Evolutionary conservation across 1,140 invertebrate species (phyloP).

Genomic region (Hermetia illucens): DNA sequence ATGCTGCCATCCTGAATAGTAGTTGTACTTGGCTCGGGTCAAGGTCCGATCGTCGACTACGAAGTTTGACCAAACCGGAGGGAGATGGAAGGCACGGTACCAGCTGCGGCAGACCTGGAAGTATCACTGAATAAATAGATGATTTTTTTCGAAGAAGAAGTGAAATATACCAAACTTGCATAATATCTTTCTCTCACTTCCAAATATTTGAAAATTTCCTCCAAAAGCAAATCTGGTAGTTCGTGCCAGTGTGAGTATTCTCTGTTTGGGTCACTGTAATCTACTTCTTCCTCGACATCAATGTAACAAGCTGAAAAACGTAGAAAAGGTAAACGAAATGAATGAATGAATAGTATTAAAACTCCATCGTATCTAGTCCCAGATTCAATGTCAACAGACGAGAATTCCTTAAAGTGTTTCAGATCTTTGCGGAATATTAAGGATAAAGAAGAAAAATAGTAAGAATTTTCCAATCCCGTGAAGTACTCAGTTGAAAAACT

Average conservation of each 20-base stretch:
- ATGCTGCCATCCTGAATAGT: constrained; percentile 71
- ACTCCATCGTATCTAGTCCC: not conserved
- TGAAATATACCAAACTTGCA: constrained; percentile 51
- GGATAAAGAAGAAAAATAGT: no score
- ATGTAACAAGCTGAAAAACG: constrained; percentile 39
- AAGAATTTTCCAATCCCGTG: no score
- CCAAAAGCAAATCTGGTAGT: constrained; percentile 61
- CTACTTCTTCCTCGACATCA: constrained; percentile 38
- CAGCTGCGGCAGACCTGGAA: constrained; percentile 34
- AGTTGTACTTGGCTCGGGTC: constrained; percentile 61
- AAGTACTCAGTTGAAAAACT: no score
- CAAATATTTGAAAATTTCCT: constrained; percentile 61
- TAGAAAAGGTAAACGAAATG: not conserved
- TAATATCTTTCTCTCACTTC: constrained; percentile 53
- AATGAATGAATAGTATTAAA: constrained; percentile 6
- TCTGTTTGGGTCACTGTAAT: constrained; percentile 21
- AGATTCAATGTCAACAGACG: not conserved
- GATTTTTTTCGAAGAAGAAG: not conserved
- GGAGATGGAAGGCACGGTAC: constrained; percentile 59
- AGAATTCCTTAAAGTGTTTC: not conserved
- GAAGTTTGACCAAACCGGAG: constrained; percentile 59
- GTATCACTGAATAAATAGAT: not conserved
- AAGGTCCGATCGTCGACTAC: constrained; percentile 55
- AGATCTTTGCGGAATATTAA: not conserved
- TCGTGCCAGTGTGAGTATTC: constrained; percentile 47